These are phyloP conservation scores for Chloropsis hardwickii DNA, from an alignment of 2,113 vertebrate genomes.

Conservation along the genomic window DNA sequence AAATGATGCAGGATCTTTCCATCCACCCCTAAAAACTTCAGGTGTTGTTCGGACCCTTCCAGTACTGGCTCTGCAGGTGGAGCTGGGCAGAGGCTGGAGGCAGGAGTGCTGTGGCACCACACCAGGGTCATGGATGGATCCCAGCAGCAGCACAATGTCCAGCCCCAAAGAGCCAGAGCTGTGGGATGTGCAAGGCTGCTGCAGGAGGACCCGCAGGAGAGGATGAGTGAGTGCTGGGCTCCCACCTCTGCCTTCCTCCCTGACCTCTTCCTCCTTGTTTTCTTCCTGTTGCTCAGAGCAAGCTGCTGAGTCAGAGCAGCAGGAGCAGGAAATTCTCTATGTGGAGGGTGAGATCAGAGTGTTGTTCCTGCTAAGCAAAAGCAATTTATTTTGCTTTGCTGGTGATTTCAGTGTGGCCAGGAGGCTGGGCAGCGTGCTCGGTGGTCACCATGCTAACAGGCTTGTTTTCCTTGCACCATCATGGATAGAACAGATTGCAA, in stretches of 20 bases:
- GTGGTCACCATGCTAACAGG: rapidly evolving
- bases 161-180: rapidly evolving
- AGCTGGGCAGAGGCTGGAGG: not conserved
- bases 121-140: not conserved
- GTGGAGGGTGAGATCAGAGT: not conserved
- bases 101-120: rapidly evolving
- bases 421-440: not conserved
- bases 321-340: constrained; percentile 36
- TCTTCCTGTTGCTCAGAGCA: constrained; percentile 14
- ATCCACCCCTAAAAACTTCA: not conserved
- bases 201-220: not conserved
- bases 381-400: constrained; percentile 26
- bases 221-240: rapidly evolving
- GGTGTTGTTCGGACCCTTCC: not conserved
- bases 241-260: constrained; percentile 2
- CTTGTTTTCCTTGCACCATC: not conserved
- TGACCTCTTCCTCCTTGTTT: constrained; percentile 8
- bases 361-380: constrained; percentile 14
- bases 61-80: not conserved
- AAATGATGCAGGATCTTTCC: not conserved
- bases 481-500: not conserved
- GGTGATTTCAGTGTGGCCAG: not conserved
- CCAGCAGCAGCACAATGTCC: rapidly evolving
- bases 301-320: constrained; percentile 51
- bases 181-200: rapidly evolving